Conservation (phyloP, 2,113 vertebrate species). For the Gila orcuttii region DNA sequence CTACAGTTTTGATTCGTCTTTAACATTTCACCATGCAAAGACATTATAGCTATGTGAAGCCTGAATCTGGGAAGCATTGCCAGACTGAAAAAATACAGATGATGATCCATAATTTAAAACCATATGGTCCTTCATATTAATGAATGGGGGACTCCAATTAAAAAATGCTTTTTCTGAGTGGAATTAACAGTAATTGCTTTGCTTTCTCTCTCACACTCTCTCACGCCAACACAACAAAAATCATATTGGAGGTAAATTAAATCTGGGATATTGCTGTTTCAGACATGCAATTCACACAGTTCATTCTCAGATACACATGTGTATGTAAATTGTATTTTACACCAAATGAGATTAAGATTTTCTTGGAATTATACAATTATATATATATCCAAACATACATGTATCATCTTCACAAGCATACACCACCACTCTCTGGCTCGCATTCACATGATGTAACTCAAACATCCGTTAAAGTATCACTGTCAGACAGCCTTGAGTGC, state of each 20-base stretch:
- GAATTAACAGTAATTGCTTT: constrained; percentile 8
- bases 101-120: constrained; percentile 22
- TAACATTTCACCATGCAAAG: neutral
- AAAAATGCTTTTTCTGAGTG: neutral
- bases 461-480: constrained; percentile 1
- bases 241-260: neutral
- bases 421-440: neutral
- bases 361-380: neutral
- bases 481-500: constrained; percentile 28
- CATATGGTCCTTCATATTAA: constrained; percentile 9
- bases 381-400: neutral
- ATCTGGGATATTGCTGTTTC: neutral
- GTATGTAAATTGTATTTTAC: neutral
- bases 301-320: neutral
- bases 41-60: neutral
- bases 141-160: neutral
- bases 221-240: constrained; percentile 1
- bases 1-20: neutral
- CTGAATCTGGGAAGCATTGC: neutral
- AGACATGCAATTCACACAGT: neutral
- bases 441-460: neutral
- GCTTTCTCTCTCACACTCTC: neutral
- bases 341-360: neutral
- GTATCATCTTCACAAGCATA: neutral
- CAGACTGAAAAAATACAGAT: constrained; percentile 24